Evolutionary conservation across 2,888 invertebrate genomes (phyloP).

Genomic region (Philopedon plagiatum): DNA sequence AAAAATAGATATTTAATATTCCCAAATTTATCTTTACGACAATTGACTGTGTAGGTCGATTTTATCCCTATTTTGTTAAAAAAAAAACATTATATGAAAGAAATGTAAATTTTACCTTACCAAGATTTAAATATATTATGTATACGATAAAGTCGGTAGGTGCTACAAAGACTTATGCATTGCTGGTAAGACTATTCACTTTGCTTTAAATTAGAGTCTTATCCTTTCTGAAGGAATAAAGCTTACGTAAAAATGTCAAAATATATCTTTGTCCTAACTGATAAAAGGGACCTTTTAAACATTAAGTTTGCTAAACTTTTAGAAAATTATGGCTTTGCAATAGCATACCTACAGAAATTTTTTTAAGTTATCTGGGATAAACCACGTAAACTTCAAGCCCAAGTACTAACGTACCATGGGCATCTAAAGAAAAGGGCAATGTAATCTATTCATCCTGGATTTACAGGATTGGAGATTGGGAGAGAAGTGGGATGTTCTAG

Average conservation of each 20-base stretch:
- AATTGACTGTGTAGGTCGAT: background rate
- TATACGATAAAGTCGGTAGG: constrained; percentile 36
- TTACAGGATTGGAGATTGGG: too few relatives aligned
- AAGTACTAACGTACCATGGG: too few relatives aligned
- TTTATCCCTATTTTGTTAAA: background rate
- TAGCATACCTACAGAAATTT: too few relatives aligned
- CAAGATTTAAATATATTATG: constrained; percentile 42
- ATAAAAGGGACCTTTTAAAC: background rate
- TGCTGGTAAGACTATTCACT: constrained; percentile 41
- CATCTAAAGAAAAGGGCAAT: too few relatives aligned
- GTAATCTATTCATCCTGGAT: too few relatives aligned
- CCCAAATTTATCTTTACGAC: background rate
- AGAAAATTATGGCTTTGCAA: too few relatives aligned
- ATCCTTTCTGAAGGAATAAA: constrained; percentile 43
- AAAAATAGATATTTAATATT: too few relatives aligned
- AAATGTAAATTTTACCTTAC: constrained; percentile 37
- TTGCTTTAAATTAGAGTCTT: constrained; percentile 42
- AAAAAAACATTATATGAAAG: constrained; percentile 19
- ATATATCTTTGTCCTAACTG: constrained; percentile 22
- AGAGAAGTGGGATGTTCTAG: too few relatives aligned
- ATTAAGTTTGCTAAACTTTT: background rate
- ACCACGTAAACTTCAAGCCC: too few relatives aligned
- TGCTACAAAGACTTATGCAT: constrained; percentile 46
- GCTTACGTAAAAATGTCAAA: constrained; percentile 35
- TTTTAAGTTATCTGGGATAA: too few relatives aligned